Conservation (phyloP, 23 tunicate genomes). For the Ciona savignyi region DNA sequence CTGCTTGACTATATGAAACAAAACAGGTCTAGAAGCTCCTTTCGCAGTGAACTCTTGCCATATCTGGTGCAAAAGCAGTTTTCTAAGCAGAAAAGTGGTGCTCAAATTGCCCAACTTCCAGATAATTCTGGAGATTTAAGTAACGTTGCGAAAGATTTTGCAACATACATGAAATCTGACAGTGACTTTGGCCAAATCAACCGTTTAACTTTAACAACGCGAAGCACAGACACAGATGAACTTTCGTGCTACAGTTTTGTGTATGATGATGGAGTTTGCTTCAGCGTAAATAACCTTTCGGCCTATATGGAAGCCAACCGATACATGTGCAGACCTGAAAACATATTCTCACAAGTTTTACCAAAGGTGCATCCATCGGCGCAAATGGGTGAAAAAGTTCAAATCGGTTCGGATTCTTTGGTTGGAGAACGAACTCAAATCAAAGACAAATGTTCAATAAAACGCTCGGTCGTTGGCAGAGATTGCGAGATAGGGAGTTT, state of each 20-base stretch:
- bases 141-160: neutral
- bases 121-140: neutral
- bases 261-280: constrained; percentile 44
- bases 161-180: constrained; percentile 13
- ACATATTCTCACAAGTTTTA: neutral
- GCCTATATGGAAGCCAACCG: constrained; percentile 78
- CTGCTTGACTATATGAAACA: constrained; percentile 38
- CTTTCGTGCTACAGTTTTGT: constrained; percentile 41
- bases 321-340: constrained; percentile 26
- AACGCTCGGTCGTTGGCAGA: constrained; percentile 54
- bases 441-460: constrained; percentile 34
- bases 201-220: constrained; percentile 37
- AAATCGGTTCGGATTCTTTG: constrained; percentile 66
- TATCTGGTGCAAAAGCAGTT: constrained; percentile 72
- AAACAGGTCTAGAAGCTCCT: constrained; percentile 35
- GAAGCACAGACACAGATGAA: neutral
- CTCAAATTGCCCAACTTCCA: neutral
- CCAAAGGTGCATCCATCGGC: neutral
- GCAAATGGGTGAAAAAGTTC: neutral
- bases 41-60: constrained; percentile 76
- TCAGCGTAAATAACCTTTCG: constrained; percentile 64
- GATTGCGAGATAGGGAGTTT: constrained; percentile 47
- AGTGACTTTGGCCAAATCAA: constrained; percentile 15
- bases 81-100: constrained; percentile 6
- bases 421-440: constrained; percentile 57